phyloP scores from a whole-genome alignment of 2,113 vertebrate genomes.

The Pandion haliaetus region DNA sequence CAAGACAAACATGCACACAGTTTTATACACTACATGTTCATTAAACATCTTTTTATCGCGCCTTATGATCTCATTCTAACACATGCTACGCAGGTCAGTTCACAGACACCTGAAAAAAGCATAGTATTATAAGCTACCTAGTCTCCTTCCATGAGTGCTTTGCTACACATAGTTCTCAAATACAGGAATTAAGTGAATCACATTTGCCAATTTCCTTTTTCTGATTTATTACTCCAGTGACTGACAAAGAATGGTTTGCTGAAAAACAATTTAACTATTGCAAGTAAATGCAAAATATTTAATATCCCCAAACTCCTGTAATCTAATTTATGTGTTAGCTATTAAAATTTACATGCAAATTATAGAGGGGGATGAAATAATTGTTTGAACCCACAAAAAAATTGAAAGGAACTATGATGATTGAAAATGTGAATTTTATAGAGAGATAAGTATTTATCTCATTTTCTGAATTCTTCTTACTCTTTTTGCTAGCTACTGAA shows the following conservation, averaged over 20 bases:
- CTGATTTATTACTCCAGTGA: not conserved
- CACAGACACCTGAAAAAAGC: not conserved
- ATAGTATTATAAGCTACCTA: not conserved
- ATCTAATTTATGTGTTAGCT: not conserved
- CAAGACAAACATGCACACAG: constrained; percentile 22
- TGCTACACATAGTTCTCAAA: not conserved
- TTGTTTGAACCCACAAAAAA: not conserved
- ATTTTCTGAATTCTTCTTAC: not conserved
- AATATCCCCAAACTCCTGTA: not conserved
- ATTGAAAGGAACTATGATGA: not conserved
- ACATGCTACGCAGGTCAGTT: not conserved
- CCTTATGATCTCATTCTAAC: constrained; percentile 34
- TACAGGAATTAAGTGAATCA: not conserved
- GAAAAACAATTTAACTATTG: not conserved
- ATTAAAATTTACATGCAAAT: not conserved
- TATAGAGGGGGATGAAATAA: not conserved
- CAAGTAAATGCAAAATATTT: not conserved
- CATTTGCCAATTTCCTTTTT: not conserved
- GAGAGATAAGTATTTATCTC: not conserved
- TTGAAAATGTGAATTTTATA: not conserved
- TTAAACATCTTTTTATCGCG: not conserved
- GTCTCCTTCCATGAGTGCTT: not conserved
- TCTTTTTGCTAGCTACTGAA: not conserved
- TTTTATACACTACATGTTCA: not conserved
- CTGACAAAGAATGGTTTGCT: not conserved